Base-by-base conservation (phyloP, 2,113 vertebrate genomes). In the Oceanodroma tethys region DNA sequence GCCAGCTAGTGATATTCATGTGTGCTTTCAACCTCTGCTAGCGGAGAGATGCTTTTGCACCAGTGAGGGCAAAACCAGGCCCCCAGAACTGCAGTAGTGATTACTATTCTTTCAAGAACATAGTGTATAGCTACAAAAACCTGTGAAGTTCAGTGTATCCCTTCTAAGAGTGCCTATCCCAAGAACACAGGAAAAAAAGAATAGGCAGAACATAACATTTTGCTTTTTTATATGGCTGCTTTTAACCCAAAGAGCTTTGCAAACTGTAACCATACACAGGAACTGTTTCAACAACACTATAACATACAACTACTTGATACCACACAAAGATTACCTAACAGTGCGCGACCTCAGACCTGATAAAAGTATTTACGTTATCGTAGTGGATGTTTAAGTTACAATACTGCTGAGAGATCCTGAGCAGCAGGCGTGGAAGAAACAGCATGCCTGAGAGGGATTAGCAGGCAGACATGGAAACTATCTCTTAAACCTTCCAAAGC, bases 101-200 rank as follows among this genome's bases (percentile, higher is more conserved):
- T 20, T 30, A 26, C 12, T 18, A 6, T 16, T 42, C 59, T 43
- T 79, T 48, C 52, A 40, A 34, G 34, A 58, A 63, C 22, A 30
- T 4, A 25, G 9, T 2, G 1, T 10, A n/a, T 29, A 45, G 22
- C 53, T 50, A 93, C 47, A 87, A 71, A 91, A 89, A 94, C 93
- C 96, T 91, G 94, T 93, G 81, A 94, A 96, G 74, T 95, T 97
- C 72, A 96, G 78, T 40, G 88, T 88, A 88, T 90, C 85, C 19
- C 97, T 96, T 85, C 95, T 95, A 74, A 63, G 52, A 60, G 32
- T 91, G 80, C n/a, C 88, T 74, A 88, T 94, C 92, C 95, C 88
- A 92, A 88, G 21, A 66, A 95, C 42, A 53, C 38, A 47, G 45
- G 45, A 50, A 30, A 50, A 60, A 63, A 42, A 25, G 66, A 42